phyloP scores from a whole-genome alignment of 2,113 vertebrate genomes.

The crab-eating macaque (Macaca fascicularis) region T2T-MFA8v1.1 NC_088395.1:29188501-29189000 shows the following conservation, averaged over 20 bases:
- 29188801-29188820: background rate
- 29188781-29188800: background rate
- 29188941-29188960: background rate
- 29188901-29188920: background rate
- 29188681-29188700: background rate
- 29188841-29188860: background rate
- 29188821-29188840: background rate
- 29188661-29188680: background rate
- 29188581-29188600: background rate
- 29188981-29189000: background rate
- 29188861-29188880: background rate
- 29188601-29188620: background rate
- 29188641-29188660: background rate
- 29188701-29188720: background rate
- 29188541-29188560: background rate
- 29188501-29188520: background rate
- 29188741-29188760: background rate
- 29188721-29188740: background rate
- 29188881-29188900: slow-evolving; percentile 1
- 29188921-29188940: background rate
- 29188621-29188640: background rate
- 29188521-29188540: background rate
- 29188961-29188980: background rate
- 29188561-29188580: background rate
- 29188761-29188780: background rate